Conservation (phyloP, 2,113 vertebrate species). For the Bubo bubo region DNA sequence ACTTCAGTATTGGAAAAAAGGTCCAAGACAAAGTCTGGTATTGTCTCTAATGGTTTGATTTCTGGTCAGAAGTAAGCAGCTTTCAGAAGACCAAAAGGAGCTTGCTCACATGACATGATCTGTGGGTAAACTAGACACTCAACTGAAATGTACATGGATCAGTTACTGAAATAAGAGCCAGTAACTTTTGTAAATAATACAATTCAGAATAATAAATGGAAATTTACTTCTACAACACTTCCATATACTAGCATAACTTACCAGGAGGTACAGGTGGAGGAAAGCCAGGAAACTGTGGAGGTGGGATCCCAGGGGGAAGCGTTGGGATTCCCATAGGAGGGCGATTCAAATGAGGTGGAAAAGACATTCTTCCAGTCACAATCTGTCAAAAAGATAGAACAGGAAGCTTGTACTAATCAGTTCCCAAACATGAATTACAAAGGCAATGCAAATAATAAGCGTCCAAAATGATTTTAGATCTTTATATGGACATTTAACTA, state of each 20-base stretch:
- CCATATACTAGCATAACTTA: conserved; percentile 57
- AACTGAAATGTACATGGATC: not conserved
- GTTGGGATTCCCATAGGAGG: conserved; percentile 89
- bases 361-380: conserved; percentile 87
- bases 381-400: conserved; percentile 75
- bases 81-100: not conserved
- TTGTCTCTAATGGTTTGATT: not conserved
- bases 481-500: not conserved
- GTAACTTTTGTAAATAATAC: not conserved
- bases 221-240: not conserved
- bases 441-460: not conserved
- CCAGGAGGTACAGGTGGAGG: conserved; percentile 90
- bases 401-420: not conserved
- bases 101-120: not conserved
- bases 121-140: not conserved
- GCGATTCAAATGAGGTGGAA: conserved; percentile 96
- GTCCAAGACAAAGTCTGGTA: not conserved
- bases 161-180: not conserved
- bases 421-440: not conserved
- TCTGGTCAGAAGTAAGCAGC: not conserved
- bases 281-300: conserved; percentile 94
- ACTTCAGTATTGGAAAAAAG: not conserved
- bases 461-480: not conserved
- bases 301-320: conserved; percentile 93
- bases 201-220: not conserved